Evolutionary conservation across 2,888 invertebrate genomes (phyloP), one percentile per base, ranked within the genome.

Genomic region (Nomada fabriciana): DNA sequence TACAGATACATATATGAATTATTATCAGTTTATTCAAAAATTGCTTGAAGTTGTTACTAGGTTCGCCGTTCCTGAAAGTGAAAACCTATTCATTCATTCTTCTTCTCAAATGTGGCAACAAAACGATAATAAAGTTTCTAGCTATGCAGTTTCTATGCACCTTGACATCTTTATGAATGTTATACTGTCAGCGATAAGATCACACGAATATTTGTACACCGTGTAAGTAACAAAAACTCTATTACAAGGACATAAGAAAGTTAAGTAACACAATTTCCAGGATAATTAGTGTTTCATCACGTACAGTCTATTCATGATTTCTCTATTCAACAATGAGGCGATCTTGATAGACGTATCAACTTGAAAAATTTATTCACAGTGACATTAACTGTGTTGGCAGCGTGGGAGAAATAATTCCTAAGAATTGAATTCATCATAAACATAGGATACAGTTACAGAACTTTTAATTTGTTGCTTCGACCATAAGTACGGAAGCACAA

Each of bases 231-330:
- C 36, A 60, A 60, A 42, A 60, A n/a, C 36, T 36, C 36, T 60
- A 7, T 42, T 60, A 60, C 36, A 60, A 60, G n/a, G 25, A 60
- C 60, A 60, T 42, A 15, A n/a, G 60, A 36, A 60, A 60, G 60
- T 11, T n/a, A 60, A 60, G n/a, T 42, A 36, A n/a, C 10, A 60
- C 42, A 25, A 25, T 60, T 60, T 60, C 3, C 11, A 60, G n/a
- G 18, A 42, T 60, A 20, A 42, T 15, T 18, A 60, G 3, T n/a
- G 36, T 42, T 60, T 42, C 60, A 42, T 42, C 36, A 36, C 2
- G 42, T 1, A 10, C 10, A 5, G 15, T 18, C 9, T 36, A 60
- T n/a, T 36, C 36, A 42, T 42, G 18, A n/a, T 29, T n/a, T n/a
- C 2, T 3, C 2, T 4, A n/a, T 20, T 15, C n/a, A n/a, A 11